Base-by-base conservation (phyloP, 2,113 vertebrate genomes). In the Actenoides lindsayi region DNA sequence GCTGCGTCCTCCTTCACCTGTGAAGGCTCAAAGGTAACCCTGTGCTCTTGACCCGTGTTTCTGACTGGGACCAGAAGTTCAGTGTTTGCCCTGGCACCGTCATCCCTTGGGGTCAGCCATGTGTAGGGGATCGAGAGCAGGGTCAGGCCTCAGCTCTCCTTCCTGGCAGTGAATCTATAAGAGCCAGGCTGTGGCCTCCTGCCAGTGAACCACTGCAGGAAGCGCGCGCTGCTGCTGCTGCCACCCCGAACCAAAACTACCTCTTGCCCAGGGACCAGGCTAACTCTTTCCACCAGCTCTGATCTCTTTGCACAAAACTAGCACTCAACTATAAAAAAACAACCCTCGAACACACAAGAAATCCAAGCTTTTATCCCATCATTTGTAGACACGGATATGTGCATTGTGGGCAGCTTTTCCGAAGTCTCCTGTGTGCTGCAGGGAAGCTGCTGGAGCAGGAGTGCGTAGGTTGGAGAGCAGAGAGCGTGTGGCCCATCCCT, bases 191-290 rank as follows among this genome's bases (percentile, higher is more conserved):
- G 53, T 39, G 17, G 10, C n/a, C 48, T 7, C 18, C 42, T 54
- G 75, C 48, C 23, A 7, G 57, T 0, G 33, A 16, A 9, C 39
- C 15, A 0, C 1, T 0, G 7, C 6, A 54, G 74, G 74, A 13
- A 63, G 46, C 67, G 7, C 1, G 1, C 2, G 16, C 48, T 44
- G 70, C 59, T 19, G 63, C 62, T 12, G 37, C 70, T 27, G 51
- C 57, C 57, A 13, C 21, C 31, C 71, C 5, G 2, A 19, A 6
- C 63, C 23, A 5, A 39, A 44, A 16, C 20, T 3, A 13, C 3
- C 57, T 42, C 21, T n/a, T 64, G 70, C 56, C 46, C n/a, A 17
- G 31, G 71, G 57, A 10, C 48, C 20, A 59, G 65, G 21, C 27
- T 50, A 42, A 16, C 25, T 5, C 51, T 11, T 77, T 15, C 25